Evolutionary conservation across 2,113 vertebrate species (phyloP), one percentile per base, ranked within the genome.

Genomic region (Uropsilus gracilis): DNA sequence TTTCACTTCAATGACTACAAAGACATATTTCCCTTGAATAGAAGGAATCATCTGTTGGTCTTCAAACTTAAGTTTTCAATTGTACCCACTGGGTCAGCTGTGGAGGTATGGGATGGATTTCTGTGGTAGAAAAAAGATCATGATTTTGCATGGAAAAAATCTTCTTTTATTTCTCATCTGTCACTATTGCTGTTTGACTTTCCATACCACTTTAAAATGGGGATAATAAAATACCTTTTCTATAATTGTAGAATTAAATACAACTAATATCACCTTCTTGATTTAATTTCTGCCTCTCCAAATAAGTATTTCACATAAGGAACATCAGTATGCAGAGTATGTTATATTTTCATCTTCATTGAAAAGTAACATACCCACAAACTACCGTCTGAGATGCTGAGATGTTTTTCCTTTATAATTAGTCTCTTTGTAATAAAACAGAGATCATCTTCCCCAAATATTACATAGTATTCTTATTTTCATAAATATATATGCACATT

Each of bases 341-440:
- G 1, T 26, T 61, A 61, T 50, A 83, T 72, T 86, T 76, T 85
- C 63, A 59, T 32, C 26, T 90, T 90, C 86, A 50, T 86, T 34
- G 89, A 89, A 87, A 80, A 86, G 30, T 63, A 91, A 69, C 11
- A 93, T 83, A 61, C 13, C 14, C 50, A 87, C n/a, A 88, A 85
- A 10, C 8, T 32, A 66, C 63, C 75, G 42, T 46, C 57, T 87
- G 57, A 90, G 82, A 92, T 89, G 30, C 28, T 92, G 17, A 84
- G 91, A 37, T 48, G 5, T 61, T 91, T 95, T 94, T 78, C 16
- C 11, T 81, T 89, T 86, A 63, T 93, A 96, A 96, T 96, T 94
- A 94, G 44, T 87, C 92, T 83, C 81, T 76, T 77, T 86, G 71
- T 68, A 86, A 89, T 97, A 87, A 57, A 84, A 17, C n/a, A 87